Evolutionary conservation across 2,888 invertebrate genomes (phyloP).

Genomic region (Drosophila anomelani): DNA sequence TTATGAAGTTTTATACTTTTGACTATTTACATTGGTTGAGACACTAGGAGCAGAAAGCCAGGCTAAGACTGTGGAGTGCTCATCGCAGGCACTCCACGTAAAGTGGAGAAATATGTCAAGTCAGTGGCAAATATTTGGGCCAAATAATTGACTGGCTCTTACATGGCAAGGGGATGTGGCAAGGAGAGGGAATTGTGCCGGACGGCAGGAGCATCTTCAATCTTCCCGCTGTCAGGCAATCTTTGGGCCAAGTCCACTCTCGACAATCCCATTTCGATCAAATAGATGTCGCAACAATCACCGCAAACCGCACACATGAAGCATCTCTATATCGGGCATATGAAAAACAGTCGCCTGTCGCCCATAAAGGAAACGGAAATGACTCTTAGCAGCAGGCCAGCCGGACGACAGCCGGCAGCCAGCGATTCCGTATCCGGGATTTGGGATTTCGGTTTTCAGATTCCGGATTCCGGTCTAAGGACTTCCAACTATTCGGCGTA

Average conservation of each 20-base stretch:
- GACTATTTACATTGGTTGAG: constrained; percentile 41
- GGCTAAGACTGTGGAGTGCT: constrained; percentile 25
- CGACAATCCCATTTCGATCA: constrained; percentile 48
- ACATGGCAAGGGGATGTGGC: neutral
- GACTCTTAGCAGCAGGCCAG: constrained; percentile 70
- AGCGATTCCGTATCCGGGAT: constrained; percentile 15
- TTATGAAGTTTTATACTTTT: constrained; percentile 45
- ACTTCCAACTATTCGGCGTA: constrained; percentile 58
- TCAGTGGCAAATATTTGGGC: constrained; percentile 46
- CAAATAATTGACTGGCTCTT: constrained; percentile 43
- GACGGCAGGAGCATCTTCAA: constrained; percentile 19
- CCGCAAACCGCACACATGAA: constrained; percentile 68
- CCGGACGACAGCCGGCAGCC: neutral
- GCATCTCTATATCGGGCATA: constrained; percentile 60
- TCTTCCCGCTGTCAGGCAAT: constrained; percentile 32
- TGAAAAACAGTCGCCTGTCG: constrained; percentile 55
- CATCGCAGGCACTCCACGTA: constrained; percentile 33
- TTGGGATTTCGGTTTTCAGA: constrained; percentile 41
- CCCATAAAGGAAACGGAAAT: constrained; percentile 71
- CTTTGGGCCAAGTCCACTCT: constrained; percentile 36
- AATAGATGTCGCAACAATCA: constrained; percentile 62
- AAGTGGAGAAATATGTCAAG: constrained; percentile 45
- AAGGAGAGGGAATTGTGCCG: constrained; percentile 4
- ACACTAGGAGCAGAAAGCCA: constrained; percentile 39
- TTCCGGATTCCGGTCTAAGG: neutral